Percentiles rank a stretch among this genome's conserved stretches.
phyloP scores from a whole-genome alignment of 2,797 vertebrate genomes.

The Kryptopterus vitreolus region DNA sequence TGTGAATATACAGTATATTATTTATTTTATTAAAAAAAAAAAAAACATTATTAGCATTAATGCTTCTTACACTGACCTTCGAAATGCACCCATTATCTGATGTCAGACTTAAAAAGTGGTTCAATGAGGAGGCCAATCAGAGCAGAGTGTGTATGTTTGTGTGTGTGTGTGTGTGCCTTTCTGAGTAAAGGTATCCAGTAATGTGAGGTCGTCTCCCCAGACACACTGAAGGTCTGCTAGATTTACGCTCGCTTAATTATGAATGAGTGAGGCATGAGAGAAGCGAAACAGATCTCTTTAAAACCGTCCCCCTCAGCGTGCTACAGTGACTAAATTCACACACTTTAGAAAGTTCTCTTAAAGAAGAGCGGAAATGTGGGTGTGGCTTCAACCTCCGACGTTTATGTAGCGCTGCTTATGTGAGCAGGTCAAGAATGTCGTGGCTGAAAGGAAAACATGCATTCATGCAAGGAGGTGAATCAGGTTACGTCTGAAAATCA shows the following conservation, averaged over 20 bases:
- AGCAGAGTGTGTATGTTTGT: constrained; percentile 4
- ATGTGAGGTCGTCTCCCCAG: constrained; percentile 28
- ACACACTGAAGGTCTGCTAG: constrained; percentile 39
- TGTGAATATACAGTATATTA: not conserved
- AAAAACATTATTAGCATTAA: too few relatives aligned
- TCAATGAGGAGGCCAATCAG: constrained; percentile 6
- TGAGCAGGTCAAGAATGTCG: constrained; percentile 17
- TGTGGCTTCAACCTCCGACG: constrained; percentile 1
- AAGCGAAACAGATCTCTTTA: constrained; percentile 63
- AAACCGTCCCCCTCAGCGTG: constrained; percentile 35
- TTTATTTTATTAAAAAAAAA: not conserved
- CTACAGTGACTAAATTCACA: constrained; percentile 23
- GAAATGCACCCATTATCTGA: not conserved
- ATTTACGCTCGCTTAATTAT: constrained; percentile 71
- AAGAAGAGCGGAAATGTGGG: not conserved
- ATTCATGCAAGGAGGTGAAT: constrained; percentile 14
- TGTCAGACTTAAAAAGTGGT: not conserved
- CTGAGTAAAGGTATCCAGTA: constrained; percentile 28
- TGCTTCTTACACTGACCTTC: not conserved
- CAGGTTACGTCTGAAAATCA: constrained; percentile 25
- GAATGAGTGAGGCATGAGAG: constrained; percentile 67
- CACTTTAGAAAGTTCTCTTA: not conserved
- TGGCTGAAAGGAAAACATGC: constrained; percentile 28
- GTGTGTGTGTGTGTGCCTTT: not conserved
- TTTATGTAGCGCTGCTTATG: not conserved